phyloP scores from a whole-genome alignment of 2,113 vertebrate genomes.

The Engystomops pustulosus region DNA sequence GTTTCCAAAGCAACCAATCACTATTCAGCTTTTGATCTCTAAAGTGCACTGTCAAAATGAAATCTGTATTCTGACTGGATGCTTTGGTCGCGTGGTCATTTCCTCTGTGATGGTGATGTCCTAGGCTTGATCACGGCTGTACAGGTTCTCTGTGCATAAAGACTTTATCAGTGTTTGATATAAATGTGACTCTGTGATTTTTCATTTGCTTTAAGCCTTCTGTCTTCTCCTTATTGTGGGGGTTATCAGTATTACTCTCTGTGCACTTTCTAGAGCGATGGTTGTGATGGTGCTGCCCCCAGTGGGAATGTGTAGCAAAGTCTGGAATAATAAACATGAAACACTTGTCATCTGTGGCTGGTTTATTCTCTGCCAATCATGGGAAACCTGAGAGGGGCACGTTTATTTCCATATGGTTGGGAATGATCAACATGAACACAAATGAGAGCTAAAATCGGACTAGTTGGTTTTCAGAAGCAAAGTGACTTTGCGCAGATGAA shows the following conservation, averaged over 20 bases:
- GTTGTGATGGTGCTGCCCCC: constrained; percentile 20
- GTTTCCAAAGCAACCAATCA: not conserved
- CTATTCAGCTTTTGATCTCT: not conserved
- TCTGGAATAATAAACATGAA: constrained; percentile 23
- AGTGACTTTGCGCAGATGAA: no score
- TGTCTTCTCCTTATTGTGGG: not conserved
- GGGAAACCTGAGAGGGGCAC: no score
- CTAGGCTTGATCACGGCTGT: not conserved
- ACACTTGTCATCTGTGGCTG: not conserved
- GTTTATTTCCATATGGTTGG: no score
- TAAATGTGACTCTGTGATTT: not conserved
- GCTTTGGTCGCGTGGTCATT: not conserved
- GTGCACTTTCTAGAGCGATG: constrained; percentile 24
- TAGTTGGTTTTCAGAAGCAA: no score
- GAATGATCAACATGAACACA: no score
- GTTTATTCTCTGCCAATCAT: no score
- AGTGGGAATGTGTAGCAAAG: not conserved
- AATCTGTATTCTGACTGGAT: not conserved
- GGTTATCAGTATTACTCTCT: constrained; percentile 51
- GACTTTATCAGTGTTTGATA: constrained; percentile 1
- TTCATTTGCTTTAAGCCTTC: not conserved
- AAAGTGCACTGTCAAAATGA: not conserved
- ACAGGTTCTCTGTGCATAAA: not conserved
- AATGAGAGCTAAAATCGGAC: no score
- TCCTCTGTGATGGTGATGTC: not conserved